Evolutionary conservation across 2,888 invertebrate genomes (phyloP).

Genomic region (Biston betularia): DNA sequence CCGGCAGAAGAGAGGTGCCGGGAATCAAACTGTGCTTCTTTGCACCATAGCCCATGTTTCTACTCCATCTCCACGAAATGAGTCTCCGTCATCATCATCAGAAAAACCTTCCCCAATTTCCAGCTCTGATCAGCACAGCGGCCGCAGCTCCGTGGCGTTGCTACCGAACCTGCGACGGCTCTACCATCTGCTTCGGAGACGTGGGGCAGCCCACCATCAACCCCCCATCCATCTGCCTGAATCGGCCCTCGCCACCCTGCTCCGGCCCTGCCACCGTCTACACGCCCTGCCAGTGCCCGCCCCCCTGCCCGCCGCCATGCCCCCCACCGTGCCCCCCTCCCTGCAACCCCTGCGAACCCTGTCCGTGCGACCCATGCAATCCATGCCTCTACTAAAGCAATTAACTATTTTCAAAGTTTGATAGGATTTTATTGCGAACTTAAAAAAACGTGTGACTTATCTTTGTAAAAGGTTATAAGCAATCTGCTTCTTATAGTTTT

Average conservation of each 20-base stretch:
- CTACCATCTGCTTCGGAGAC: constrained; percentile 60
- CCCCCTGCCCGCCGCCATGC: constrained; percentile 35
- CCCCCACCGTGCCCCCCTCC: constrained; percentile 38
- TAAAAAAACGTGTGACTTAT: no score
- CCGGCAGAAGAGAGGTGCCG: no score
- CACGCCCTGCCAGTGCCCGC: constrained; percentile 52
- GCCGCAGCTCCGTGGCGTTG: constrained; percentile 71
- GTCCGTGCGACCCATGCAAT: constrained; percentile 15
- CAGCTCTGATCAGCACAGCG: constrained; percentile 62
- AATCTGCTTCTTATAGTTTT: no score
- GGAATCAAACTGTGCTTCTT: no score
- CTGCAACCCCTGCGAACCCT: constrained; percentile 19
- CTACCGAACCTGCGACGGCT: constrained; percentile 57
- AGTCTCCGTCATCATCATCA: no score
- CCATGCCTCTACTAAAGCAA: not conserved
- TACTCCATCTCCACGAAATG: no score
- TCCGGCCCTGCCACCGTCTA: constrained; percentile 56
- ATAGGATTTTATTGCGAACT: not conserved
- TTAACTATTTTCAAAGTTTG: no score
- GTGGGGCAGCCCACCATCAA: constrained; percentile 54
- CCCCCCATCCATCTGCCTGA: constrained; percentile 58
- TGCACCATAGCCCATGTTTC: no score
- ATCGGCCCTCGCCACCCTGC: constrained; percentile 57
- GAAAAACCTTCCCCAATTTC: not conserved
- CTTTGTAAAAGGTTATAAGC: no score